Evolutionary conservation across 1,140 invertebrate genomes (phyloP).

Genomic region (Drosophila auraria): DNA sequence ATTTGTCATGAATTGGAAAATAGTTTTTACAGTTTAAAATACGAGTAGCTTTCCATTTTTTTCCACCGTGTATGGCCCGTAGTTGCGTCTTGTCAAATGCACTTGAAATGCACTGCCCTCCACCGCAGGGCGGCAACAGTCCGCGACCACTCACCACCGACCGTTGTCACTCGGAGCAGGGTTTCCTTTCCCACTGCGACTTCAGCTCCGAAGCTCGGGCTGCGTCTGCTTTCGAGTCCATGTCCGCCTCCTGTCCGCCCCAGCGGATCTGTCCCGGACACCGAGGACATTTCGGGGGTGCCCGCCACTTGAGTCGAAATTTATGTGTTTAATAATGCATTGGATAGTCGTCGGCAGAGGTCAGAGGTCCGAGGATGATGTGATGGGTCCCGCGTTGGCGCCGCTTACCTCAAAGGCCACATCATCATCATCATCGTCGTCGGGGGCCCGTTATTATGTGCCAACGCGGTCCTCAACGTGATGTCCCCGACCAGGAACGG

Average conservation of each 20-base stretch:
- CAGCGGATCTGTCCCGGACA: slow-evolving; percentile 33
- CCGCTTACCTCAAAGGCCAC: slow-evolving; percentile 55
- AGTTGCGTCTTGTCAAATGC: slow-evolving; percentile 63
- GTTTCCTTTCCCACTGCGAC: background rate
- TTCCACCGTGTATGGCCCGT: background rate
- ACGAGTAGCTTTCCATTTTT: background rate
- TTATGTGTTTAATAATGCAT: slow-evolving; percentile 67
- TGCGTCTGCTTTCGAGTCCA: background rate
- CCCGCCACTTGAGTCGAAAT: slow-evolving; percentile 46
- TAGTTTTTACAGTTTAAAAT: background rate
- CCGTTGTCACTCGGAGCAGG: slow-evolving; percentile 22
- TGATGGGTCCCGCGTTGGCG: slow-evolving; percentile 34
- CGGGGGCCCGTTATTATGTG: slow-evolving; percentile 67
- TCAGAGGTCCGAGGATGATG: background rate
- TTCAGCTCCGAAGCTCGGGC: background rate
- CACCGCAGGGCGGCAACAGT: slow-evolving; percentile 14
- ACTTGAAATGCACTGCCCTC: slow-evolving; percentile 44
- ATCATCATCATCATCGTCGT: slow-evolving; percentile 47
- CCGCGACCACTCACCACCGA: slow-evolving; percentile 41
- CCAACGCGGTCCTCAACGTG: slow-evolving; percentile 78
- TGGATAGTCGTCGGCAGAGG: slow-evolving; percentile 17
- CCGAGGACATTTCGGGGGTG: slow-evolving; percentile 28
- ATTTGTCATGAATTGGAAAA: too few relatives aligned
- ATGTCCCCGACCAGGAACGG: slow-evolving; percentile 34
- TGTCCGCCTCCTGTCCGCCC: slow-evolving; percentile 16